Evolutionary conservation across 2,113 vertebrate species (phyloP).

Genomic region (Cavia aperea): DNA sequence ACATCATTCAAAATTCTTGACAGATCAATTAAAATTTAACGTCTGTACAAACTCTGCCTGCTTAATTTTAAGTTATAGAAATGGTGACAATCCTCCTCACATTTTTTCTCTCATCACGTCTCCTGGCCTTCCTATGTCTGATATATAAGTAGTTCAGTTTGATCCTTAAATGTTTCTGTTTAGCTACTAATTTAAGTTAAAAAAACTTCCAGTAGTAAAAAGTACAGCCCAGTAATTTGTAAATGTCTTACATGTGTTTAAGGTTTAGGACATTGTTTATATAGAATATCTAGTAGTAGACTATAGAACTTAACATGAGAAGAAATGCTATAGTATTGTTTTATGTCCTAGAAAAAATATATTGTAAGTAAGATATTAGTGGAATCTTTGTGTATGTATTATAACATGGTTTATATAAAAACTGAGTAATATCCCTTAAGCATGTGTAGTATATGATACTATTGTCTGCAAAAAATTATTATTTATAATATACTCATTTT

Average conservation of each 20-base stretch:
- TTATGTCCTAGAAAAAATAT: not conserved
- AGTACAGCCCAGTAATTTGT: not conserved
- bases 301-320: conserved; percentile 25
- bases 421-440: not conserved
- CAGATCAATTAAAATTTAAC: not conserved
- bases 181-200: not conserved
- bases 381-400: not conserved
- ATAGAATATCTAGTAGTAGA: not conserved
- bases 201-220: not conserved
- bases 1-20: not conserved
- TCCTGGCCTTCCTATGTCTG: not conserved
- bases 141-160: not conserved
- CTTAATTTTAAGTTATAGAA: not conserved
- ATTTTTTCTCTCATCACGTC: not conserved
- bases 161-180: not conserved
- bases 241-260: conserved; percentile 1
- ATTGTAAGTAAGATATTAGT: not conserved
- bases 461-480: conserved; percentile 13
- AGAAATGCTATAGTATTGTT: not conserved
- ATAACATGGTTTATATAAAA: conserved; percentile 3
- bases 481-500: conserved; percentile 13
- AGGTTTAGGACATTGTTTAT: not conserved
- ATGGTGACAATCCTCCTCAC: not conserved
- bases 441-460: not conserved
- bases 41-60: not conserved